A percentile compares a stretch with the other conserved stretches of the same genome.
Evolutionary conservation across 1,140 invertebrate species (phyloP).

Genomic region (Camponotus pennsylvanicus): DNA sequence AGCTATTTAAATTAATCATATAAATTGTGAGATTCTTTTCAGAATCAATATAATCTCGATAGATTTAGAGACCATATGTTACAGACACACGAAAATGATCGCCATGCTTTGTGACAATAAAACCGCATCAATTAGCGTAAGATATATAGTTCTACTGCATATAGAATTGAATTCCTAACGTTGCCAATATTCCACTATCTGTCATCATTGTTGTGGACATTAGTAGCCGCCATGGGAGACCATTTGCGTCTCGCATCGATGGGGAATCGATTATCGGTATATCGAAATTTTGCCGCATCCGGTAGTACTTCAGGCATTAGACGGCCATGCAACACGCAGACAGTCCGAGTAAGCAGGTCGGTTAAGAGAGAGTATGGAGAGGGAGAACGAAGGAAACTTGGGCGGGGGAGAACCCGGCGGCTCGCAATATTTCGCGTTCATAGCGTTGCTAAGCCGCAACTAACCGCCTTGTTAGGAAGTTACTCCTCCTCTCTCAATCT

Average conservation of each 20-base stretch:
- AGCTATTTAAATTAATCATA: not conserved
- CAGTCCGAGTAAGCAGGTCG: slow-evolving; percentile 39
- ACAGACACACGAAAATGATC: not conserved
- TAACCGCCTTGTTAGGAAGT: slow-evolving; percentile 86
- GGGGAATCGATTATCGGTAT: slow-evolving; percentile 72
- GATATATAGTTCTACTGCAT: not conserved
- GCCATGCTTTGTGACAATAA: not conserved
- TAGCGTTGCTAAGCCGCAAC: slow-evolving; percentile 83
- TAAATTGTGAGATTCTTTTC: not conserved
- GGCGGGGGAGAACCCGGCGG: slow-evolving; percentile 47
- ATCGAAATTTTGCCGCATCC: slow-evolving; percentile 58
- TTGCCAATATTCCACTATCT: not conserved
- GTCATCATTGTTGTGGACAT: slow-evolving; percentile 9
- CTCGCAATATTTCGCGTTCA: slow-evolving; percentile 82
- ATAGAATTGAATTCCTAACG: not conserved
- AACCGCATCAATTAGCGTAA: not conserved
- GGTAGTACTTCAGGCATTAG: slow-evolving; percentile 70
- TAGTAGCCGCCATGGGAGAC: not conserved
- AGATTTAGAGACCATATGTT: not conserved
- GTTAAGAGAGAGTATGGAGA: not conserved
- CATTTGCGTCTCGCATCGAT: slow-evolving; percentile 37
- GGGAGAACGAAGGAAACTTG: not conserved
- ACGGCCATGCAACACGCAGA: slow-evolving; percentile 44
- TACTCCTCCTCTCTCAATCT: slow-evolving; percentile 77
- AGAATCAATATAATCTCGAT: not conserved